Conservation (phyloP, 2,113 vertebrate genomes). For the Cryptotis parvus region DNA sequence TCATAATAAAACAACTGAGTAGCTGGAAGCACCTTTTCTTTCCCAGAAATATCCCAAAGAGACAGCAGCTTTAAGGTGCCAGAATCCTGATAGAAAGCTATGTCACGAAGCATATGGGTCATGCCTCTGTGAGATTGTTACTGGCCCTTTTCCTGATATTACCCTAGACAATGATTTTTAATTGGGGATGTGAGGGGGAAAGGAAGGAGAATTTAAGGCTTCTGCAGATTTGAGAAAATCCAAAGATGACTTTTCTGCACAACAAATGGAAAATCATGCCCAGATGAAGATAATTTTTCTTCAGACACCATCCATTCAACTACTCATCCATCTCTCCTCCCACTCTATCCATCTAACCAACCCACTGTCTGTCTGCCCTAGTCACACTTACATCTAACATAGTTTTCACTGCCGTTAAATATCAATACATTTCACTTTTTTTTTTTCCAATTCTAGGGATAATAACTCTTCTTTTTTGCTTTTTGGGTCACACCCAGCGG, state of each 20-base stretch:
- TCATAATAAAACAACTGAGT: background rate
- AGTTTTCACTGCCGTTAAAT: background rate
- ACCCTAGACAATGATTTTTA: background rate
- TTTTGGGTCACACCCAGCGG: too few relatives aligned
- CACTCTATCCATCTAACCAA: background rate
- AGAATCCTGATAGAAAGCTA: background rate
- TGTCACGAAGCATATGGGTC: background rate
- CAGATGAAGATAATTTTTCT: background rate
- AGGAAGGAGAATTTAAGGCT: background rate
- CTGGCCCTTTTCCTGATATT: background rate
- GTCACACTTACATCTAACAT: background rate
- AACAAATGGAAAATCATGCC: background rate
- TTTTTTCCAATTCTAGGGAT: background rate
- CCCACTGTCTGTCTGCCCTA: background rate
- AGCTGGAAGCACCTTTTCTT: background rate
- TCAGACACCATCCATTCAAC: background rate
- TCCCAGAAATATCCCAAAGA: background rate
- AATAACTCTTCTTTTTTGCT: slow-evolving; percentile 17
- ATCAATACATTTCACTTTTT: slow-evolving; percentile 19
- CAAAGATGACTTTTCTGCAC: background rate
- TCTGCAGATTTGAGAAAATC: slow-evolving; percentile 14
- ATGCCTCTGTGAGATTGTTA: background rate
- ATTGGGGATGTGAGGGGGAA: background rate
- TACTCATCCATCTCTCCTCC: background rate
- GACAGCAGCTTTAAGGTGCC: background rate